Evolutionary conservation across 2,888 invertebrate genomes (phyloP), one percentile per base, ranked within the genome.

Genomic region (Cordilura impudica): DNA sequence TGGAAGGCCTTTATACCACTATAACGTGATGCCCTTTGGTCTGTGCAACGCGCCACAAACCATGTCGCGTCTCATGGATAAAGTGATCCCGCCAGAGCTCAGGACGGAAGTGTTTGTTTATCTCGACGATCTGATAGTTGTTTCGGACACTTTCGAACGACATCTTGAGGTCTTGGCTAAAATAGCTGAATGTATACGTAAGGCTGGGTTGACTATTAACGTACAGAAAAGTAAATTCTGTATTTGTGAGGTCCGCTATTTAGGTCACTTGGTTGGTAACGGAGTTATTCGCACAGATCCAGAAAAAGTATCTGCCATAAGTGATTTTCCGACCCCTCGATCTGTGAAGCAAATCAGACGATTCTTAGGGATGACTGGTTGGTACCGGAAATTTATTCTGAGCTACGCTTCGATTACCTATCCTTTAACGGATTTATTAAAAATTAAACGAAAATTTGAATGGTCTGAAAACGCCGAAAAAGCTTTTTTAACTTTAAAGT

Each of bases 341-440:
- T 26, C 26, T 6, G 26, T 26, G 26, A 26, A 26, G 6, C 26
- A 26, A 26, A 6, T 6, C 6, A 3, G 26, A 5, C n/a, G 77
- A 35, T 74, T 81, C 43, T 16, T 79, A 1, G 79, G 77, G 21
- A 74, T 80, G 73, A 39, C 77, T 0, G 75, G 80, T 2, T 81
- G 79, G 73, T 79, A 70, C 43, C 58, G 76, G 8, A 63, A 63
- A 16, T 77, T 77, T 54, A 72, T 80, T 18, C 29, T 19, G 6
- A 26, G 6, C 26, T 26, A 26, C 3, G 26, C 26, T 26, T 3
- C 26, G 3, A 26, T 26, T 26, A 67, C 80, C 0, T 45, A 73
- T 12, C n/a, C n/a, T n/a, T 8, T 79, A 8, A 65, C 76, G 6
- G 45, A 82, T 61, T 49, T 56, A 8, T 43, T 76, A 12, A 58